Conservation (phyloP, 2,113 vertebrate genomes). For the Sapajus apella region DNA sequence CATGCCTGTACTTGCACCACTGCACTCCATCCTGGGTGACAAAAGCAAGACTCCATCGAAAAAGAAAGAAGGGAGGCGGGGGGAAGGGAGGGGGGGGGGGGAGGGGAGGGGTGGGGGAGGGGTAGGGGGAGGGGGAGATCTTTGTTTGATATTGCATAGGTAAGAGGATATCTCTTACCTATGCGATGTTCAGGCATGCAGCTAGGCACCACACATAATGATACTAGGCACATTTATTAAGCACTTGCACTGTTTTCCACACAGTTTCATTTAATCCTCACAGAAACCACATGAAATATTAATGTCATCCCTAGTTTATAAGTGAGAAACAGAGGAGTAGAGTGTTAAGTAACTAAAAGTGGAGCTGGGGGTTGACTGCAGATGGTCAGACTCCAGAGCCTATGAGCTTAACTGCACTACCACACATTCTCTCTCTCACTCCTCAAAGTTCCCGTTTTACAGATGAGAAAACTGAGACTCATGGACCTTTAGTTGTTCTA, state of each 20-base stretch:
- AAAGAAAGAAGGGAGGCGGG: fast-evolving
- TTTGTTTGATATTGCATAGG: neutral
- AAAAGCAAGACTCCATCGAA: no score
- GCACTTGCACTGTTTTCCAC: no score
- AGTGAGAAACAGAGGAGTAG: neutral
- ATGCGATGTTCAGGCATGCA: neutral
- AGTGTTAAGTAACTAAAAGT: neutral
- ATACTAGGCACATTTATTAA: no score
- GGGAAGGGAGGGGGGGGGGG: fast-evolving
- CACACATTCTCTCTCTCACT: neutral
- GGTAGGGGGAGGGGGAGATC: fast-evolving
- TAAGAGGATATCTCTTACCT: no score
- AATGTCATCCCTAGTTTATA: neutral
- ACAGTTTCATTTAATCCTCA: neutral
- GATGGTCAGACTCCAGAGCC: neutral
- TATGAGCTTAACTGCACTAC: neutral
- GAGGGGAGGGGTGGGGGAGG: fast-evolving
- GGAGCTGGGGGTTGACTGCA: neutral
- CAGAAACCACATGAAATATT: neutral
- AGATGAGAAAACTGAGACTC: neutral
- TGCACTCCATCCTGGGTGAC: no score
- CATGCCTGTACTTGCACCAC: no score
- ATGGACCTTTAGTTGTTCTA: neutral
- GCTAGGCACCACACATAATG: fast-evolving
- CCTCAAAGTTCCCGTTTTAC: neutral